These are phyloP conservation scores for Drosophila ezoana DNA, from an alignment of 2,888 invertebrate species.

Conservation along the genomic window DNA sequence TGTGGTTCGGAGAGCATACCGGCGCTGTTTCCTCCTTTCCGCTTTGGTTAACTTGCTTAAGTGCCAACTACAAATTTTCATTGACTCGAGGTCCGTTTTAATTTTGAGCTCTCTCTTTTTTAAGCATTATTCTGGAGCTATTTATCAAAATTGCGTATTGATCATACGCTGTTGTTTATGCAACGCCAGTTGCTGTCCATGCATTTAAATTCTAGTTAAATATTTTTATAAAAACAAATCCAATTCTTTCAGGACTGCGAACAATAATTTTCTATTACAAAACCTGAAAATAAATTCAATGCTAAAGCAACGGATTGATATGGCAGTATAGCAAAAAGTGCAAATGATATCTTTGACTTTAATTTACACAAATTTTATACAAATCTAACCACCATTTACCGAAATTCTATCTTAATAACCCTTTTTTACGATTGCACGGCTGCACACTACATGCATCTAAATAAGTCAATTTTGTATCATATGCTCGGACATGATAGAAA, in stretches of 20 bases:
- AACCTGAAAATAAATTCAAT: not conserved
- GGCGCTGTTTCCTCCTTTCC: conserved; percentile 7
- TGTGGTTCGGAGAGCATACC: conserved; percentile 43
- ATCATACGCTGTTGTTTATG: conserved; percentile 64
- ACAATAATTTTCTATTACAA: not conserved
- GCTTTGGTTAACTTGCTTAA: conserved; percentile 45
- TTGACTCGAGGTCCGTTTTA: conserved; percentile 8
- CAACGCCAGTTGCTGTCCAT: conserved; percentile 14
- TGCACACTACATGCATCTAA: not conserved
- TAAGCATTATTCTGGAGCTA: not conserved
- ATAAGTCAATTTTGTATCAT: not conserved
- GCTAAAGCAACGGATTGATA: not conserved
- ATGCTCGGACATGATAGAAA: not conserved
- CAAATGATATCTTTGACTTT: too few relatives aligned
- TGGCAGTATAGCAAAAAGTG: not conserved
- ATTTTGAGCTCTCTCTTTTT: conserved; percentile 8
- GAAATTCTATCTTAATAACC: too few relatives aligned
- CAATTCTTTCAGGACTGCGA: not conserved
- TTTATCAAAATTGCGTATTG: conserved; percentile 51
- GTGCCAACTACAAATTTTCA: conserved; percentile 41
- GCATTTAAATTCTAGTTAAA: conserved; percentile 21
- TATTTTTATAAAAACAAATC: conserved; percentile 7
- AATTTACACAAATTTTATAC: too few relatives aligned
- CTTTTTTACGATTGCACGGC: not conserved
- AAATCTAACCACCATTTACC: too few relatives aligned